Evolutionary conservation across 2,888 invertebrate genomes (phyloP), one percentile per base, ranked within the genome.

Genomic region (Sarcophaga carnaria): DNA sequence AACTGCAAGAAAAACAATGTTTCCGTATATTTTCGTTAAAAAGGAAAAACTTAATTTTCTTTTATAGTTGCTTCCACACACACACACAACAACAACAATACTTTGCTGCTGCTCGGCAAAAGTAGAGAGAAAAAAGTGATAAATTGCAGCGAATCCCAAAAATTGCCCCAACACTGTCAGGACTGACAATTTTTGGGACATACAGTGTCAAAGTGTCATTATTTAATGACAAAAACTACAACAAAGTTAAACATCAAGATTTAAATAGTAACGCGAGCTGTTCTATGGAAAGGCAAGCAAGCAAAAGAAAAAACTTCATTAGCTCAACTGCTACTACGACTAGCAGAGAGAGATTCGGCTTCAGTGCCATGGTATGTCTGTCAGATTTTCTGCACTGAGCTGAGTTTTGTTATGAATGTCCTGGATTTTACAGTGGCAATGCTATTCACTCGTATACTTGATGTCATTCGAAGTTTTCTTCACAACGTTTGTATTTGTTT

Each of bases 181-280:
- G 77, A 62, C 60, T 74, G 20, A 10, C 64, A 14, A 20, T 64
- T 45, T 75, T 80, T 67, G 54, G 76, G 69, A 74, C 86, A 83
- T 80, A 74, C 74, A 80, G 77, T 83, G 80, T 80, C 86, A 86
- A 86, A 86, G 72, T 86, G 80, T 77, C 76, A 80, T 83, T 86
- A 86, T 80, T 83, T 66, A 64, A 20, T 60, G 59, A 47, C 59
- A 59, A 80, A 25, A 49, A 62, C n/a, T 6, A 25, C 14, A 49
- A 70, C 77, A 54, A 83, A 86, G 86, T 83, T 83, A 78, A 83
- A 83, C 69, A 86, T 83, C 74, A 83, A 78, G 70, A 80, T 80
- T 83, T 83, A 83, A 81, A 72, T 78, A 80, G 71, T 64, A 80
- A 72, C 37, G 27, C 37, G 27, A 86, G 37, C 69, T 37, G 1